Conservation (phyloP, 2,888 invertebrate species). For the Lathronympha strigana region DNA sequence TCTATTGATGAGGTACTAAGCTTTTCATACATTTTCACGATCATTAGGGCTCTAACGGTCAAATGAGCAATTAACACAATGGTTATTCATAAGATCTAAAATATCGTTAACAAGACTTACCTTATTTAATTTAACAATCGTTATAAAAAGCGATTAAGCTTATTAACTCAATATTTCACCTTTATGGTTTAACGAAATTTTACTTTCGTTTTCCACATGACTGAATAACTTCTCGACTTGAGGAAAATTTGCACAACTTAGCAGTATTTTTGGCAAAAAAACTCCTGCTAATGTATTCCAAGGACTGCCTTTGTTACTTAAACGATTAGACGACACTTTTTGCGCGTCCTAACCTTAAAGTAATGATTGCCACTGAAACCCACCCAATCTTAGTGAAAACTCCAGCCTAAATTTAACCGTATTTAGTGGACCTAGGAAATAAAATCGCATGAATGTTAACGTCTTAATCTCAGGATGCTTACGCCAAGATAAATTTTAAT, state of each 20-base stretch:
- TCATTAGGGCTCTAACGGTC: too few species aligned
- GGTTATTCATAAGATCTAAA: too few species aligned
- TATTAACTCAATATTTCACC: conserved; percentile 2
- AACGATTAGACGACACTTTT: conserved; percentile 24
- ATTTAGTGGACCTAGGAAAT: background rate
- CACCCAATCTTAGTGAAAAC: conserved; percentile 1
- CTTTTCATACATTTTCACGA: too few species aligned
- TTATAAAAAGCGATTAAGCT: too few species aligned
- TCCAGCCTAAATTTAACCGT: background rate
- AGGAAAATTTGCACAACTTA: background rate
- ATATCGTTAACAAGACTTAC: background rate
- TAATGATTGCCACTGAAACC: conserved; percentile 14
- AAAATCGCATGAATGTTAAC: background rate
- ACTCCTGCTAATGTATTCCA: conserved; percentile 5
- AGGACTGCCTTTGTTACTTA: conserved; percentile 8
- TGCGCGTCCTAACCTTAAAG: conserved; percentile 19
- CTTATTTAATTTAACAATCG: background rate
- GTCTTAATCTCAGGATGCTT: conserved; percentile 14
- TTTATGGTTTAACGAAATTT: background rate
- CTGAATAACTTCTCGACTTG: background rate
- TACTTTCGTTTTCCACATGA: conserved; percentile 2
- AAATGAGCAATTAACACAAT: too few species aligned
- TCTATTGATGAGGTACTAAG: too few species aligned
- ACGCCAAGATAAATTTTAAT: conserved; percentile 24
- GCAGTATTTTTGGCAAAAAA: conserved; percentile 1